Evolutionary conservation across 1,140 invertebrate species (phyloP).

Genomic region (Zaprionus lachaisei): DNA sequence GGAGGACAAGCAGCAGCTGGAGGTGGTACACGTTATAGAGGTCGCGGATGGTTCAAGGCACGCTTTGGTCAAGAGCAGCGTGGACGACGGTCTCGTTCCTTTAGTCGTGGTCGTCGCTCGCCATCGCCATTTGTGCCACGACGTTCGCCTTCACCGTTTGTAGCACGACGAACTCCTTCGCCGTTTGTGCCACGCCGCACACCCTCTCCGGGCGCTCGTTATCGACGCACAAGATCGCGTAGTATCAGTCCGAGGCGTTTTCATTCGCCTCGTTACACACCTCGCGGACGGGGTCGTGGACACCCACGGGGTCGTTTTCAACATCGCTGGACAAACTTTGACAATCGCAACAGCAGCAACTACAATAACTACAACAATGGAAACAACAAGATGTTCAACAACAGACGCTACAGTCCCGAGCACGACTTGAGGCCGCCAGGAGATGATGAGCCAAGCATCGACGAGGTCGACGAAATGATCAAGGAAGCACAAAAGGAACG

Average conservation of each 20-base stretch:
- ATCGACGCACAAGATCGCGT: conserved; percentile 60
- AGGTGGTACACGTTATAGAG: conserved; percentile 22
- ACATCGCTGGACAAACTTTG: conserved; percentile 43
- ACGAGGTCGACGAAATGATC: conserved; percentile 86
- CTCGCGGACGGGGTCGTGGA: conserved; percentile 50
- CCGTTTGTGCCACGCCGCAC: conserved; percentile 59
- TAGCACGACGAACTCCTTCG: conserved; percentile 46
- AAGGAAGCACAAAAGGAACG: conserved; percentile 85
- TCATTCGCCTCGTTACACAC: conserved; percentile 19
- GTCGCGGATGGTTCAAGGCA: conserved; percentile 22
- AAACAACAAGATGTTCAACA: neutral
- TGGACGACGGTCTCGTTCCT: conserved; percentile 52
- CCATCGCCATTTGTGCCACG: conserved; percentile 57
- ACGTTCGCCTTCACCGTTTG: conserved; percentile 53
- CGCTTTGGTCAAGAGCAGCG: conserved; percentile 34
- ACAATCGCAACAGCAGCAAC: conserved; percentile 13
- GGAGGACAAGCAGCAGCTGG: conserved; percentile 1
- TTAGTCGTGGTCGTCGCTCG: conserved; percentile 43
- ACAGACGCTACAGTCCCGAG: conserved; percentile 41
- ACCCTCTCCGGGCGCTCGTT: conserved; percentile 45
- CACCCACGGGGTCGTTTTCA: conserved; percentile 39
- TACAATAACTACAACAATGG: neutral
- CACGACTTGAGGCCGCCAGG: conserved; percentile 22
- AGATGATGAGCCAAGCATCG: conserved; percentile 65
- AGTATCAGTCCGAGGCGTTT: conserved; percentile 57